These are phyloP conservation scores for Dichetophora obliterata DNA, from an alignment of 2,888 invertebrate species.

Conservation along the genomic window DNA sequence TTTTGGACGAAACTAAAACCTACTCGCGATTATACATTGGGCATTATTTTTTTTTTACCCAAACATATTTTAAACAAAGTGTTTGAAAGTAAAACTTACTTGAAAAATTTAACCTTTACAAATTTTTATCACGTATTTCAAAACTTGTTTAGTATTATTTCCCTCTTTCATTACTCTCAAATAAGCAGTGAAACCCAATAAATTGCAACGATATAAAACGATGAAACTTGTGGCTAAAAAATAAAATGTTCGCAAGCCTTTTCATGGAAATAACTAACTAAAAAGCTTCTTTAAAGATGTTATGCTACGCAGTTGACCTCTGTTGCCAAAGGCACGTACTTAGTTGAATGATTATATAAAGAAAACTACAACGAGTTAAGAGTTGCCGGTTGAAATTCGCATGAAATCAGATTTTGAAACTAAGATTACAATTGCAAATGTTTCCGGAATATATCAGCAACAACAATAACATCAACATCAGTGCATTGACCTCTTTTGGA, in stretches of 20 bases:
- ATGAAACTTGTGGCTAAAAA: neutral
- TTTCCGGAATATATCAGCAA: too few species aligned
- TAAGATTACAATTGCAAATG: too few species aligned
- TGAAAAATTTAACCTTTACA: neutral
- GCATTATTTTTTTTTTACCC: neutral
- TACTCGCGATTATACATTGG: neutral
- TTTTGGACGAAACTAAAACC: conserved; percentile 21
- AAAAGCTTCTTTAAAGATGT: neutral
- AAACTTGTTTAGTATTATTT: neutral
- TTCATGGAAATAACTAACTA: conserved; percentile 18
- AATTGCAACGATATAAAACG: neutral
- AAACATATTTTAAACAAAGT: neutral
- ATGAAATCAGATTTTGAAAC: neutral
- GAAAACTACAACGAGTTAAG: conserved; percentile 1
- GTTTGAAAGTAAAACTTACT: conserved; percentile 2
- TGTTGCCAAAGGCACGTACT: conserved; percentile 22
- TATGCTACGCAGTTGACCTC: conserved; percentile 24
- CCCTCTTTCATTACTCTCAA: neutral
- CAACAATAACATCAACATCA: too few species aligned
- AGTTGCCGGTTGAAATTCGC: neutral
- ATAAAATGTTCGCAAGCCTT: neutral
- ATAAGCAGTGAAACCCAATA: conserved; percentile 4
- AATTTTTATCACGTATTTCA: conserved; percentile 8
- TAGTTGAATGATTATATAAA: conserved; percentile 1
- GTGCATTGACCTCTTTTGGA: too few species aligned